Evolutionary conservation across 37 sponge, comb jelly and placozoan species (phyloP).

Genomic region (Diacarnus erythraeanus): DNA sequence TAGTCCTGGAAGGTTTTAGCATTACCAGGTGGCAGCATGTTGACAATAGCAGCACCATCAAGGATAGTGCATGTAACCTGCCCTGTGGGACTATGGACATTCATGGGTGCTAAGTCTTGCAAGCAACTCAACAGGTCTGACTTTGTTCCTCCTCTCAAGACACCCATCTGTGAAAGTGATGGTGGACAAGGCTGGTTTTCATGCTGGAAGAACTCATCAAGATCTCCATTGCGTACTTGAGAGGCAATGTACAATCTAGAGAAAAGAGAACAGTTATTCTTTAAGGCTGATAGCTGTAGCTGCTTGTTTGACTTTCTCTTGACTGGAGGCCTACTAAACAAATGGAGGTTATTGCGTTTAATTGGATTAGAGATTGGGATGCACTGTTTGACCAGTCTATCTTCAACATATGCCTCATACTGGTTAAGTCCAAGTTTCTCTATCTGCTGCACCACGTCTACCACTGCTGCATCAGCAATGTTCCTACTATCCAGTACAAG

Average conservation of each 20-base stretch:
- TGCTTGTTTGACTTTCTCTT: slow-evolving; percentile 6
- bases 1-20: not conserved
- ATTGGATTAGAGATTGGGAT: slow-evolving; percentile 3
- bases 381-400: not conserved
- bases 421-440: slow-evolving; percentile 1
- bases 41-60: slow-evolving; percentile 7
- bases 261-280: slow-evolving; percentile 19
- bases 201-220: slow-evolving; percentile 22
- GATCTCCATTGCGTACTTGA: slow-evolving; percentile 21
- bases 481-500: slow-evolving; percentile 6
- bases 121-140: not conserved
- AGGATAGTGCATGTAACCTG: not conserved
- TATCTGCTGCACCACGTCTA: not conserved
- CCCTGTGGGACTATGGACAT: not conserved
- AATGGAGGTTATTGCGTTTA: slow-evolving; percentile 17
- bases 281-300: not conserved
- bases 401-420: not conserved
- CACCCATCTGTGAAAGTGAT: slow-evolving; percentile 2
- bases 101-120: not conserved
- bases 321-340: not conserved
- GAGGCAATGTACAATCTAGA: slow-evolving; percentile 23
- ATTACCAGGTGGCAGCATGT: not conserved
- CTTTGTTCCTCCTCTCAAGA: not conserved
- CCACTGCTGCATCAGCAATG: slow-evolving; percentile 9
- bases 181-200: slow-evolving; percentile 42